These are phyloP conservation scores for Laodelphax striatellus DNA, from an alignment of 1,140 invertebrate species.

Conservation along the genomic window DNA sequence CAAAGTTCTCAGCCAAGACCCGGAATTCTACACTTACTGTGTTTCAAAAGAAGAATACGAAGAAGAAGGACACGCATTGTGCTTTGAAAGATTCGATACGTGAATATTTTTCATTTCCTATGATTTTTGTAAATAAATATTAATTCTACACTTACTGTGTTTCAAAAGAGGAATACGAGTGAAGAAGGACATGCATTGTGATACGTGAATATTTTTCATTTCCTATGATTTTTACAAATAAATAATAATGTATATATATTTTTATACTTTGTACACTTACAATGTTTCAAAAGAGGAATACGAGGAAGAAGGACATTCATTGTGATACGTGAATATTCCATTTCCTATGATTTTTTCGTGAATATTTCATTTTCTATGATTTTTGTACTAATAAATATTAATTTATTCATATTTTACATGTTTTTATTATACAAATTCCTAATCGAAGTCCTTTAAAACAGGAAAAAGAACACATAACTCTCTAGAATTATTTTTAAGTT, in stretches of 20 bases:
- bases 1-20: constrained; percentile 55
- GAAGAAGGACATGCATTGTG: constrained; percentile 64
- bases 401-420: no score
- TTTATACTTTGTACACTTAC: constrained; percentile 55
- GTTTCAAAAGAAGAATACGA: constrained; percentile 81
- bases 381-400: no score
- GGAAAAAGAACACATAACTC: no score
- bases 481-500: no score
- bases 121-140: no score
- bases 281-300: constrained; percentile 75
- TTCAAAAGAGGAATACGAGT: constrained; percentile 74
- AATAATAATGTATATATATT: no score
- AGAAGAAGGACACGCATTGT: constrained; percentile 61
- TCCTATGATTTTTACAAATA: no score
- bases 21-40: constrained; percentile 56
- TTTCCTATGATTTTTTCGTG: not conserved
- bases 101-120: not conserved
- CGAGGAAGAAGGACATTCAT: constrained; percentile 66
- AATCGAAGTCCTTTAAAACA: no score
- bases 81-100: constrained; percentile 54
- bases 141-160: constrained; percentile 56
- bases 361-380: not conserved
- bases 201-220: constrained; percentile 26
- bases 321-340: constrained; percentile 38
- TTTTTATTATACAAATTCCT: no score